These are phyloP conservation scores for Calliphora vicina DNA, from an alignment of 1,140 invertebrate genomes.

Conservation along the genomic window DNA sequence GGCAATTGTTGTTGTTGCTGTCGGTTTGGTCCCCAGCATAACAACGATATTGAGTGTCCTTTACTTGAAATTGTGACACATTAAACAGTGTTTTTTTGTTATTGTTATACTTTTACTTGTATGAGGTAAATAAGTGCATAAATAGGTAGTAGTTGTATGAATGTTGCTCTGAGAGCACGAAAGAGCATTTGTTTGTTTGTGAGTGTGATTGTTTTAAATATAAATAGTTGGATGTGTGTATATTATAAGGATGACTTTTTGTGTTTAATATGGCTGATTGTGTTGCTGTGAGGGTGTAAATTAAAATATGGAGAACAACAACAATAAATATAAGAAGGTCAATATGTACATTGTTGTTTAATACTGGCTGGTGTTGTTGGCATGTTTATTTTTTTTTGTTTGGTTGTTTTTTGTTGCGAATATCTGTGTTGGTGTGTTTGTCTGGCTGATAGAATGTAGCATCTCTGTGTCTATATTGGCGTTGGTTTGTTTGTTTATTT, in stretches of 20 bases:
- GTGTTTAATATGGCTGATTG: not conserved
- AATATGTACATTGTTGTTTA: not conserved
- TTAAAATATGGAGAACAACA: too few relatives aligned
- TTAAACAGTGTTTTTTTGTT: too few relatives aligned
- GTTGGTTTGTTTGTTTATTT: not conserved
- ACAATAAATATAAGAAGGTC: too few relatives aligned
- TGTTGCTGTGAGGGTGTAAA: not conserved
- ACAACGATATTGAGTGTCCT: not conserved
- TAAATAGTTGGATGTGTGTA: too few relatives aligned
- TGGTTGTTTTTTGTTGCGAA: not conserved
- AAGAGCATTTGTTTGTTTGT: not conserved
- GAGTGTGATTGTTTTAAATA: too few relatives aligned
- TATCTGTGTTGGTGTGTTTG: too few relatives aligned
- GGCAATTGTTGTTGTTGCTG: not conserved
- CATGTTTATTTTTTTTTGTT: too few relatives aligned
- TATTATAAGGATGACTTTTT: too few relatives aligned
- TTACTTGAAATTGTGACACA: too few relatives aligned
- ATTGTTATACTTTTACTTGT: not conserved
- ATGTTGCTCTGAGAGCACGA: not conserved
- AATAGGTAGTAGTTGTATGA: not conserved
- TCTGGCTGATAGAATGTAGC: too few relatives aligned
- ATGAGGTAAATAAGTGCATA: not conserved
- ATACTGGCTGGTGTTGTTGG: too few relatives aligned
- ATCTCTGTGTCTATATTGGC: too few relatives aligned
- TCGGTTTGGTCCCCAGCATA: not conserved